These are phyloP conservation scores for Spisula solida DNA, from an alignment of 2,888 invertebrate genomes.

Conservation along the genomic window DNA sequence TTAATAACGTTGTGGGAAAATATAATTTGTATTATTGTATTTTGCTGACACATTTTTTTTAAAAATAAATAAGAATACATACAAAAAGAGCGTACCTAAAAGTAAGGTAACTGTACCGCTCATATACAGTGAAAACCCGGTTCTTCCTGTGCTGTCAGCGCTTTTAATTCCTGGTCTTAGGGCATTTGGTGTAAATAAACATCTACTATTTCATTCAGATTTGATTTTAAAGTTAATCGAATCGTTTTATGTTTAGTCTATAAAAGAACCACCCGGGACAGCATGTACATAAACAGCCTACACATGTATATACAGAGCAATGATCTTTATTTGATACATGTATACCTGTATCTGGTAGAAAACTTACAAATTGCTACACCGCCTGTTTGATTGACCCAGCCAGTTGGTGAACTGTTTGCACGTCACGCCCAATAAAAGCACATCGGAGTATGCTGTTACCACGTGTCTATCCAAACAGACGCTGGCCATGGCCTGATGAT, in stretches of 20 bases:
- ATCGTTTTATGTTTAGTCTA: not conserved
- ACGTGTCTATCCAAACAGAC: slow-evolving; percentile 24
- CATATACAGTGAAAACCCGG: not conserved
- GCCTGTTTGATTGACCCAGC: not conserved
- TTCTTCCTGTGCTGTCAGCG: not conserved
- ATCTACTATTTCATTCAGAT: too few species aligned
- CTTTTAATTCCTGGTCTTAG: not conserved
- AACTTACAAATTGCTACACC: not conserved
- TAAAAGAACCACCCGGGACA: not conserved
- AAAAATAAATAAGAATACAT: too few species aligned
- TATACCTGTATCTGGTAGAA: not conserved
- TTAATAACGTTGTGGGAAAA: too few species aligned
- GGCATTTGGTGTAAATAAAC: too few species aligned
- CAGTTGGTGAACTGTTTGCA: slow-evolving; percentile 11
- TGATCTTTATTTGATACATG: not conserved
- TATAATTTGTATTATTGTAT: too few species aligned
- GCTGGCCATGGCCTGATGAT: not conserved
- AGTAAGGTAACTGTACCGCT: too few species aligned
- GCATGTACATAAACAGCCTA: not conserved
- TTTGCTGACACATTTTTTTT: too few species aligned
- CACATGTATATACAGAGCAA: not conserved
- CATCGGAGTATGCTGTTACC: not conserved
- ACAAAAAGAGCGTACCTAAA: too few species aligned
- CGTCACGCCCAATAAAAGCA: slow-evolving; percentile 22
- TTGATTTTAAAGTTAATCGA: too few species aligned